Evolutionary conservation across 2,888 invertebrate genomes (phyloP), one percentile per base, ranked within the genome.

Genomic region (Sphaerophoria rueppellii): DNA sequence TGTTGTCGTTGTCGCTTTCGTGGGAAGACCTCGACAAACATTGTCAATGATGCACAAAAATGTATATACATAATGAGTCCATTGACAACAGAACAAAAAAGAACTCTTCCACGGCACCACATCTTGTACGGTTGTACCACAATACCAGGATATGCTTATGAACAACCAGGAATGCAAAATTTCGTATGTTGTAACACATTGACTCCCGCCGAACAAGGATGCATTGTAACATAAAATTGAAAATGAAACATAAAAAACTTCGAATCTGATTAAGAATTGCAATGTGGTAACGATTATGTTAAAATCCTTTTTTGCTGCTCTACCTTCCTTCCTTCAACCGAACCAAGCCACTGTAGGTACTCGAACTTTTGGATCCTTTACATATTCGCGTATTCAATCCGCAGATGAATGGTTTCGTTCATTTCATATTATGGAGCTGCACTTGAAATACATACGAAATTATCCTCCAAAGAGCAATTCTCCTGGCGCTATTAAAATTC

Each of bases 181-280:
- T 16, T 35, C 40, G 37, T 9, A 40, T 9, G 11, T 2, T 43
- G 43, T 72, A 37, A 43, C 60, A 40, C 54, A 54, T 54, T 54
- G 16, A 80, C 79, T 37, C 9, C 63, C 24, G 5, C 55, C 14
- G 50, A 40, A 16, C 32, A 67, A 69, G 16, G 46, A 70, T 16
- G 16, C 63, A 35, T 50, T 65, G 35, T 50, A 50, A 50, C 35
- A 37, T 43, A 43, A 43, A 43, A 43, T 9, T 43, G 12, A 43
- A 43, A 40, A 37, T 67, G 34, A 14, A 14, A 11, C 40, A 16
- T 46, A 63, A 65, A 24, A 48, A 40, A 74, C 32, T 34, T 34
- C 46, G 74, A 80, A 82, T 79, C 74, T 82, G 78, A 82, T 79
- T 82, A 82, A 71, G 79, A 58, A 78, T 69, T 70, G 73, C 73